Evolutionary conservation across 2,113 vertebrate species (phyloP).

Genomic region (Dendrocopos noguchii): DNA sequence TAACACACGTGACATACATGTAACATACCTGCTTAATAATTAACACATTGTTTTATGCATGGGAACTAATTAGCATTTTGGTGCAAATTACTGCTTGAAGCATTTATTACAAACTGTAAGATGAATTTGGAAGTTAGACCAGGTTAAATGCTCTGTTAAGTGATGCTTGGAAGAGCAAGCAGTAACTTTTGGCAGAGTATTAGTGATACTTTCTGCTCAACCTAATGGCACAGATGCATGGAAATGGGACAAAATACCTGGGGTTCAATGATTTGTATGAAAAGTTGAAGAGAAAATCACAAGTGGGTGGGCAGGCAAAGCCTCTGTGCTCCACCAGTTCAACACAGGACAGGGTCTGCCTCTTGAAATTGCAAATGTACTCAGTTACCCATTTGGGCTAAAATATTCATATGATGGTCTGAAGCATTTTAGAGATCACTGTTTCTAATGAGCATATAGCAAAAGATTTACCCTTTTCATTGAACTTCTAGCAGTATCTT

Average conservation of each 20-base stretch:
- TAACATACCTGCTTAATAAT: background rate
- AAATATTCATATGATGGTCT: background rate
- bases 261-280: fast-evolving
- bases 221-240: fast-evolving
- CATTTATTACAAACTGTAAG: background rate
- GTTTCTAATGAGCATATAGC: background rate
- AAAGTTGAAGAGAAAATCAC: background rate
- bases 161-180: background rate
- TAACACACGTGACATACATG: background rate
- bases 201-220: background rate
- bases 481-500: background rate
- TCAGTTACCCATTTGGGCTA: background rate
- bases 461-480: background rate
- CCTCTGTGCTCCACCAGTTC: fast-evolving
- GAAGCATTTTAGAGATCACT: background rate
- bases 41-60: background rate
- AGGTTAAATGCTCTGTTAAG: background rate
- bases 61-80: background rate
- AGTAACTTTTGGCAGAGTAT: background rate
- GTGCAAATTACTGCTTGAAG: background rate
- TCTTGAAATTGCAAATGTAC: background rate
- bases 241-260: background rate
- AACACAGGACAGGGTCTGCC: background rate
- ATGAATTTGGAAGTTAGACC: background rate
- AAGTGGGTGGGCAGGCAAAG: background rate